These are phyloP conservation scores for Orgyia antiqua DNA, from an alignment of 2,888 invertebrate species.

Conservation along the genomic window DNA sequence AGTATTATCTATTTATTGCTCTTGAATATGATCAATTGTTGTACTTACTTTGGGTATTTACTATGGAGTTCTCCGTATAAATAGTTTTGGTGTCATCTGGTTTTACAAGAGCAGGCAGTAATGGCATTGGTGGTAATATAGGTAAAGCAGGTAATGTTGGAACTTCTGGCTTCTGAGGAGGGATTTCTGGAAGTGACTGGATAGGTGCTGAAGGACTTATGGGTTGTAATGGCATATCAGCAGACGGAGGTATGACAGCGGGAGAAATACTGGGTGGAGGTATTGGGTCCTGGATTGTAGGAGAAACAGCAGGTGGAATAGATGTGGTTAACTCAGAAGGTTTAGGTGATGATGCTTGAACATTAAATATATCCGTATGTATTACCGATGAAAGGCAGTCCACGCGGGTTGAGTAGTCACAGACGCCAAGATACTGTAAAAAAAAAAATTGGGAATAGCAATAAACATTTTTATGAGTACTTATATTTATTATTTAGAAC, in stretches of 20 bases:
- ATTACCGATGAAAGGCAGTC: conserved; percentile 56
- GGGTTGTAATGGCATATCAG: conserved; percentile 1
- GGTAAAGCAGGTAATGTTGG: conserved; percentile 7
- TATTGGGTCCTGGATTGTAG: conserved; percentile 7
- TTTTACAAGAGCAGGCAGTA: conserved; percentile 7
- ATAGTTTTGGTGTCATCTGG: conserved; percentile 21
- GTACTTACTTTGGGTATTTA: conserved; percentile 47
- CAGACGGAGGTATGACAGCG: conserved; percentile 1
- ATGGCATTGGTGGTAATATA: conserved; percentile 6
- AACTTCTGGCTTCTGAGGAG: conserved; percentile 1
- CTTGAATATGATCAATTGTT: no score
- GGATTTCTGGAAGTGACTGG: conserved; percentile 4
- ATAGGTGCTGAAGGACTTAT: not conserved
- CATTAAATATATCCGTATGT: conserved; percentile 11
- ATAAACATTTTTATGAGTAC: no score
- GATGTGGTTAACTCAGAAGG: not conserved
- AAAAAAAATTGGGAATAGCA: not conserved
- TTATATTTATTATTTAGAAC: no score
- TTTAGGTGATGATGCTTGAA: not conserved
- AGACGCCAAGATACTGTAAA: conserved; percentile 79
- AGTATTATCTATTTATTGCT: no score
- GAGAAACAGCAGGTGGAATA: conserved; percentile 6
- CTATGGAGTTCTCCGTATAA: conserved; percentile 35
- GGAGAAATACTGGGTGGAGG: conserved; percentile 2
- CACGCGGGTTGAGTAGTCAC: conserved; percentile 80